Evolutionary conservation across 1,140 invertebrate genomes (phyloP).

Genomic region (Drosophila kanapiae): DNA sequence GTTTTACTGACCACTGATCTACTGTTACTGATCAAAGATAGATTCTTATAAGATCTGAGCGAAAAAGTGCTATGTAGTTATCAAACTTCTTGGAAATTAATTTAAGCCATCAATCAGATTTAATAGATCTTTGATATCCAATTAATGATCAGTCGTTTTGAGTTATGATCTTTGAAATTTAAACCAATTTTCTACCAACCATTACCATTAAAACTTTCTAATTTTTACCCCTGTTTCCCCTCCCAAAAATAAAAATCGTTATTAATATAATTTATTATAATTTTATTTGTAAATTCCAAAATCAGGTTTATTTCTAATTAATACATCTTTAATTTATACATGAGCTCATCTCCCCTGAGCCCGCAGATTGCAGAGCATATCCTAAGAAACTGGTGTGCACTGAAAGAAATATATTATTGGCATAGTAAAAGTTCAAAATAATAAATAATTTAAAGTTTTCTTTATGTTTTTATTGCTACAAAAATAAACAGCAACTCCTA

Average conservation of each 20-base stretch:
- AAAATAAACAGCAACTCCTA: neutral
- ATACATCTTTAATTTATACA: conserved; percentile 3
- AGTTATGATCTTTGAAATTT: no score
- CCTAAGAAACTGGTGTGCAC: neutral
- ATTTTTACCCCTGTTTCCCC: neutral
- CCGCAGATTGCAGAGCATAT: conserved; percentile 11
- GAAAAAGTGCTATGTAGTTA: neutral
- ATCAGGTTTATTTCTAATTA: conserved; percentile 33
- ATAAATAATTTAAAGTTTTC: neutral
- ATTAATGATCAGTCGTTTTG: neutral
- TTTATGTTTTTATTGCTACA: neutral
- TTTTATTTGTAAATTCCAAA: conserved; percentile 2
- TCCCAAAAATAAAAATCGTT: conserved; percentile 2
- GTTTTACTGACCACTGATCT: no score
- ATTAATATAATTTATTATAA: neutral
- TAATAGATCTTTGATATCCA: neutral
- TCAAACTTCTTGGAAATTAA: neutral
- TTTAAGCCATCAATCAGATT: neutral
- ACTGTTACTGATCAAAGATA: no score
- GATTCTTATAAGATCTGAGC: no score
- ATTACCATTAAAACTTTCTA: conserved; percentile 9
- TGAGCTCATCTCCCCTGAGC: conserved; percentile 11
- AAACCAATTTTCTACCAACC: no score
- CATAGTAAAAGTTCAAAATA: neutral
- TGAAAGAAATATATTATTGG: neutral